A percentile compares a stretch with the other conserved stretches of the same genome.
These are phyloP conservation scores for Enteromius treurensis DNA, from an alignment of 2,797 vertebrate genomes.

Conservation along the genomic window DNA sequence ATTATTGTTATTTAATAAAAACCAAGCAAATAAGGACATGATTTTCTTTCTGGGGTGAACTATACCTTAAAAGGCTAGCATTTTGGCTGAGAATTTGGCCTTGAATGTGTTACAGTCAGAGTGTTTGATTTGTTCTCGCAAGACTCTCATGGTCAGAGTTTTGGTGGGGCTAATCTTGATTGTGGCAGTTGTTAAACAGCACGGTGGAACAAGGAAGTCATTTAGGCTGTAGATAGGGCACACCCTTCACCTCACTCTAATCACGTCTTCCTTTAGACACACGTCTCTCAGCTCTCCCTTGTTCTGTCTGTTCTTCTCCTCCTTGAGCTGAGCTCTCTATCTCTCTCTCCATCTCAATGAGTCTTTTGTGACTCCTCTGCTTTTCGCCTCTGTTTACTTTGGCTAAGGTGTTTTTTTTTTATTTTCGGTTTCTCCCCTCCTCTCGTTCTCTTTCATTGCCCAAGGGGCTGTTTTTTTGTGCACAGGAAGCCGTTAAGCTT, in stretches of 20 bases:
- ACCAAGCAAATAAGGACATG: neutral
- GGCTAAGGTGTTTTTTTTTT: slow-evolving; percentile 9
- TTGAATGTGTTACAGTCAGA: neutral
- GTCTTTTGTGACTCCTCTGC: slow-evolving; percentile 27
- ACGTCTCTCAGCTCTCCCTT: neutral
- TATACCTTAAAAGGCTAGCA: neutral
- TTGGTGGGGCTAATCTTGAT: slow-evolving; percentile 14
- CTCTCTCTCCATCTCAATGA: slow-evolving; percentile 39
- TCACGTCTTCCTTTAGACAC: neutral
- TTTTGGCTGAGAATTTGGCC: neutral
- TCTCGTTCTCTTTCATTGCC: slow-evolving; percentile 3
- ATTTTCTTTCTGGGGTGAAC: too few relatives aligned
- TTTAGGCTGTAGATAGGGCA: slow-evolving; percentile 9
- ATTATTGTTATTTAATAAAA: neutral
- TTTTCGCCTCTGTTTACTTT: slow-evolving; percentile 41
- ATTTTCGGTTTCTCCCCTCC: neutral
- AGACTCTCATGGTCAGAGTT: neutral
- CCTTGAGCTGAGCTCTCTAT: slow-evolving; percentile 18
- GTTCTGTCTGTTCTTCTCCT: slow-evolving; percentile 13
- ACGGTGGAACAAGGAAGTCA: slow-evolving; percentile 13
- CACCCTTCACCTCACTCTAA: slow-evolving; percentile 13
- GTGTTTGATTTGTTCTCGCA: slow-evolving; percentile 11
- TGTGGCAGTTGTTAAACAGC: neutral
- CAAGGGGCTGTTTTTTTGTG: slow-evolving; percentile 34
- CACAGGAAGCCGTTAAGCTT: slow-evolving; percentile 46